Base-by-base conservation (phyloP, 2,797 vertebrate species). In the Cossypha niveicapilla region DNA sequence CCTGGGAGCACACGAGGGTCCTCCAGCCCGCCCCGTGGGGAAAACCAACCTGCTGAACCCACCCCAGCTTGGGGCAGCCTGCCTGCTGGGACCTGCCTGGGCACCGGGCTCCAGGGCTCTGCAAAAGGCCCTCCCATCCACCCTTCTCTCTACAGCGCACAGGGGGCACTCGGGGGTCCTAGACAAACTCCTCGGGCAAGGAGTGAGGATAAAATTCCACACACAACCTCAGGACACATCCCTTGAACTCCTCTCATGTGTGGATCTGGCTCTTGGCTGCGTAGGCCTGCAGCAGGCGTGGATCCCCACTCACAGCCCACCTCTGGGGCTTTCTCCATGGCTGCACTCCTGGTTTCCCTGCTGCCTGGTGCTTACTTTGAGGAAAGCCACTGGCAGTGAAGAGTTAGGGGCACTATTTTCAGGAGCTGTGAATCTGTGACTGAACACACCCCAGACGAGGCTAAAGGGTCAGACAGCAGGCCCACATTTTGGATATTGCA, bases 1-100 rank as follows among this genome's bases (percentile, higher is more conserved):
- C 48, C 7, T 12, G 48, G 27, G 47, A 15, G 48, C 1, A 0
- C 12, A 3, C 11, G 3, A 34, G 41, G 58, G 18, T 39, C 5
- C 53, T 77, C 28, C 35, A 11, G 74, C 48, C 57, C 3, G 0
- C 4, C 13, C 23, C 24, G 0, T 0, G 3, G 62, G 6, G 21
- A n/a, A 53, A 63, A 60, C 4, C 6, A 0, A 1, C 0, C 0
- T 1, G 2, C 0, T 10, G 45, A 62, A 39, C 32, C n/a, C 65
- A 7, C 27, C 48, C 3, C 4, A 25, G 48, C 17, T 8, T 18
- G 50, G 28, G 37, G 23, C 48, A 11, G 78, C 37, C 17, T 18
- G 58, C 51, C 50, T 12, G 47, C 24, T 0, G 5, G 24, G 10
- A 19, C 30, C 61, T 39, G 65, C 42, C 5, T 14, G 42, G 18